Conservation (phyloP, 2,113 vertebrate species). For the Brachyistius frenatus region DNA sequence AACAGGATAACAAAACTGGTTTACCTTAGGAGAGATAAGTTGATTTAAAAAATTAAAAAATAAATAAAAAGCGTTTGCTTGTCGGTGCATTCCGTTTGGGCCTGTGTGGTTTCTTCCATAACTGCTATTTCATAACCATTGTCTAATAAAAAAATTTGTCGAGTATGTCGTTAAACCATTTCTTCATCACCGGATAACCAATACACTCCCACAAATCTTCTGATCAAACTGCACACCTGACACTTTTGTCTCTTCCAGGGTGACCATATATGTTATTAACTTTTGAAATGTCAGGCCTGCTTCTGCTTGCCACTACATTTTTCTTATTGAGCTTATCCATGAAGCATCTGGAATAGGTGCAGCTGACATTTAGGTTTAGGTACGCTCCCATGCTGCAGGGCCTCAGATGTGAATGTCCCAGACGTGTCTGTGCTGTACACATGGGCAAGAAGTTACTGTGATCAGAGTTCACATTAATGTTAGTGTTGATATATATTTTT, state of each 20-base stretch:
- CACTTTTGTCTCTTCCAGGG: background rate
- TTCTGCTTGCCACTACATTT: constrained; percentile 32
- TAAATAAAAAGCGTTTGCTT: no score
- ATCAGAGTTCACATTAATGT: no score
- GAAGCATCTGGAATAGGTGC: constrained; percentile 27
- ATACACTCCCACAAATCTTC: background rate
- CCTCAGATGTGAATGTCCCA: background rate
- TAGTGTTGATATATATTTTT: no score
- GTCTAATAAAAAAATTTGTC: background rate
- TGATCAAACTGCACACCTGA: constrained; percentile 4
- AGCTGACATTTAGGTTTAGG: constrained; percentile 48
- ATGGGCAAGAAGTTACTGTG: background rate
- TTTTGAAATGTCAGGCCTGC: constrained; percentile 64
- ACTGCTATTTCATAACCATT: background rate
- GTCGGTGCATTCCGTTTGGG: background rate
- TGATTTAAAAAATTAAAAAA: no score
- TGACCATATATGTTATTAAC: background rate
- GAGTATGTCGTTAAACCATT: background rate
- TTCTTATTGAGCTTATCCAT: constrained; percentile 2
- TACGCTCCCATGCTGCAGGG: constrained; percentile 46
- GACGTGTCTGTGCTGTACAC: constrained; percentile 19
- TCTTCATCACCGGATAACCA: background rate
- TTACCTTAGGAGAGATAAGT: background rate
- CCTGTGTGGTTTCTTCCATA: background rate
- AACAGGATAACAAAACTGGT: background rate